Evolutionary conservation across 2,888 invertebrate genomes (phyloP).

Genomic region (Metellina segmentata): DNA sequence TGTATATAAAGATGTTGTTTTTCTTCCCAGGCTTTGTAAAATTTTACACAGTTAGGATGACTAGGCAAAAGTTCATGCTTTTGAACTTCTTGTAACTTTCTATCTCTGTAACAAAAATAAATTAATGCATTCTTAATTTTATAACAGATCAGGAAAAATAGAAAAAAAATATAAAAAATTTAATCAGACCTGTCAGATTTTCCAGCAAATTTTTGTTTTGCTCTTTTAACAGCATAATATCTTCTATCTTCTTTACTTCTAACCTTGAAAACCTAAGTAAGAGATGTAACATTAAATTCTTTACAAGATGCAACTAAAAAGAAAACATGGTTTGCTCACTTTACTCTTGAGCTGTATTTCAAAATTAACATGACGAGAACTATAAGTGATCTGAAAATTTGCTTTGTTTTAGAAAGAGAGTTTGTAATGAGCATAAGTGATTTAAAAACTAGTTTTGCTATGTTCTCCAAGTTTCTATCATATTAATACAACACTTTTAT

Average conservation of each 20-base stretch:
- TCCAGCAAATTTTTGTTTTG: conserved; percentile 84
- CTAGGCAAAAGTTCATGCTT: conserved; percentile 86
- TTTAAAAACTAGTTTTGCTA: no score
- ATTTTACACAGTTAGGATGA: conserved; percentile 86
- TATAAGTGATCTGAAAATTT: no score
- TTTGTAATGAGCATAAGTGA: no score
- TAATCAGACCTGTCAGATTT: conserved; percentile 83
- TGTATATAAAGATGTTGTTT: conserved; percentile 86
- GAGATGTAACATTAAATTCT: background rate
- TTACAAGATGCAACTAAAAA: background rate
- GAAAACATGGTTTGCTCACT: background rate
- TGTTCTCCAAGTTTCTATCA: no score
- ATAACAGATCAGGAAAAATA: background rate
- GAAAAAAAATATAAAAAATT: background rate
- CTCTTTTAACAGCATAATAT: conserved; percentile 87
- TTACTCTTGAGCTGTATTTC: no score
- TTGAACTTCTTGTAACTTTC: conserved; percentile 85
- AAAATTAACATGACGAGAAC: no score
- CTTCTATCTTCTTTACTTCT: conserved; percentile 85
- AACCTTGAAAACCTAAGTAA: conserved; percentile 85
- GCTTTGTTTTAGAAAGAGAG: no score
- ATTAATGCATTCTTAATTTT: background rate
- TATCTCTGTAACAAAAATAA: conserved; percentile 80
- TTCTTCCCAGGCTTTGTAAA: conserved; percentile 89
- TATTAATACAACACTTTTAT: no score